Evolutionary conservation across 2,113 vertebrate species (phyloP).

Genomic region (Orycteropus afer): DNA sequence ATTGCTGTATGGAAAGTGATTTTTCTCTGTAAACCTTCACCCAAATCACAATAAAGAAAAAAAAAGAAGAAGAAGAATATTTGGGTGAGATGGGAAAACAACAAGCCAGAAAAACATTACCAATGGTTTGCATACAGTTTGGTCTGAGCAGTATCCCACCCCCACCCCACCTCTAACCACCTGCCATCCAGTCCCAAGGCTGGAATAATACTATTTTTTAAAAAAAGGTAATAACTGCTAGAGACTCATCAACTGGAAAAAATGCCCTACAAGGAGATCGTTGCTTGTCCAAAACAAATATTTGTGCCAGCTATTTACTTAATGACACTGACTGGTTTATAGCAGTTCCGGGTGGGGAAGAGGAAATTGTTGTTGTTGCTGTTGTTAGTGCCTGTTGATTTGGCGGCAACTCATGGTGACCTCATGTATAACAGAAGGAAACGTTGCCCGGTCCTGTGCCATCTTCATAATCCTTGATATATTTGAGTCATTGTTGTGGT

Average conservation of each 20-base stretch:
- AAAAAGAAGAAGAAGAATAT: too few relatives aligned
- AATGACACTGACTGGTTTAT: not conserved
- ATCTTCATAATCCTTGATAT: not conserved
- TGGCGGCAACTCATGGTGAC: not conserved
- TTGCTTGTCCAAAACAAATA: conserved; percentile 48
- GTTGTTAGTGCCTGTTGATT: not conserved
- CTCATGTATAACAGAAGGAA: not conserved
- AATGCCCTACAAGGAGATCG: not conserved
- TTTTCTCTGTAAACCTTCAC: too few relatives aligned
- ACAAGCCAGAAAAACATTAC: not conserved
- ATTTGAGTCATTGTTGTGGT: not conserved
- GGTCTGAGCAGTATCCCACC: too few relatives aligned
- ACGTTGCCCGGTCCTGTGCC: not conserved
- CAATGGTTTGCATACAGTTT: not conserved
- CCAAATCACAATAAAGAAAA: too few relatives aligned
- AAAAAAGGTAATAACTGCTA: not conserved
- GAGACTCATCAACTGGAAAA: conserved; percentile 46
- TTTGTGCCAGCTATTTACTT: conserved; percentile 40
- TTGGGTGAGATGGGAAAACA: not conserved
- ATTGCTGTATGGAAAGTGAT: too few relatives aligned
- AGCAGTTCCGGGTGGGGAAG: not conserved
- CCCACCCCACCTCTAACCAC: fast-evolving
- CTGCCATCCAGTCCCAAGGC: not conserved
- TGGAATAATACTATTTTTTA: not conserved
- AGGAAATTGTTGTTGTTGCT: not conserved